Conservation (phyloP, 2,113 vertebrate genomes). For the Toxotes jaculatrix region DNA sequence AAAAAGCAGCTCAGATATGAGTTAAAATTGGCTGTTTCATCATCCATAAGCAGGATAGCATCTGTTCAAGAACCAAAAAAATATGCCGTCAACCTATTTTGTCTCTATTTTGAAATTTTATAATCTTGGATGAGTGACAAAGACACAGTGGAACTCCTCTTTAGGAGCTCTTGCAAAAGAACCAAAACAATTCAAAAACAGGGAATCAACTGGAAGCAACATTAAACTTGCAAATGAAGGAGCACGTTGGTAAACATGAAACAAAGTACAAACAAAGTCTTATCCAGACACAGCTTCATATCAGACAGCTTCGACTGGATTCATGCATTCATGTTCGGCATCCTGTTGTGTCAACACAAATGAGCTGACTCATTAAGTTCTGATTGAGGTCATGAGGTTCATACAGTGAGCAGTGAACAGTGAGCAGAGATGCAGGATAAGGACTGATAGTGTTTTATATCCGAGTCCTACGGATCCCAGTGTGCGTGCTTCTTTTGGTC, state of each 20-base stretch:
- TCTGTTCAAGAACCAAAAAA: neutral
- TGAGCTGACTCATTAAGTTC: slow-evolving; percentile 62
- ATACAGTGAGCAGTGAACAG: slow-evolving; percentile 54
- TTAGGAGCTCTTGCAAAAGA: neutral
- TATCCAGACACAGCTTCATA: neutral
- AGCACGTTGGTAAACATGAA: neutral
- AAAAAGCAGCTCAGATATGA: neutral
- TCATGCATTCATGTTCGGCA: neutral
- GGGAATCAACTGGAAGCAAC: neutral
- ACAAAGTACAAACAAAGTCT: slow-evolving; percentile 15
- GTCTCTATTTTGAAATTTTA: neutral
- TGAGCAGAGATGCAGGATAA: slow-evolving; percentile 60
- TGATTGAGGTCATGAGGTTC: slow-evolving; percentile 69
- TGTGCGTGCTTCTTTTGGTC: slow-evolving; percentile 78
- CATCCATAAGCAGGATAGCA: neutral
- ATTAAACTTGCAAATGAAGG: neutral
- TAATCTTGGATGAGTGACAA: neutral
- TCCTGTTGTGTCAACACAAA: slow-evolving; percentile 30
- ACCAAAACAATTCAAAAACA: neutral
- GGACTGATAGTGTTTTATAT: slow-evolving; percentile 54
- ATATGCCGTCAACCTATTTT: neutral
- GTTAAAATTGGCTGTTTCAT: neutral
- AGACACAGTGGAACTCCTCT: neutral
- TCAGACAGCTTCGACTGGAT: slow-evolving; percentile 1
- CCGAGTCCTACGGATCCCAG: slow-evolving; percentile 65